Base-by-base conservation (phyloP, 2,797 vertebrate species). In the Agapornis canus region DNA sequence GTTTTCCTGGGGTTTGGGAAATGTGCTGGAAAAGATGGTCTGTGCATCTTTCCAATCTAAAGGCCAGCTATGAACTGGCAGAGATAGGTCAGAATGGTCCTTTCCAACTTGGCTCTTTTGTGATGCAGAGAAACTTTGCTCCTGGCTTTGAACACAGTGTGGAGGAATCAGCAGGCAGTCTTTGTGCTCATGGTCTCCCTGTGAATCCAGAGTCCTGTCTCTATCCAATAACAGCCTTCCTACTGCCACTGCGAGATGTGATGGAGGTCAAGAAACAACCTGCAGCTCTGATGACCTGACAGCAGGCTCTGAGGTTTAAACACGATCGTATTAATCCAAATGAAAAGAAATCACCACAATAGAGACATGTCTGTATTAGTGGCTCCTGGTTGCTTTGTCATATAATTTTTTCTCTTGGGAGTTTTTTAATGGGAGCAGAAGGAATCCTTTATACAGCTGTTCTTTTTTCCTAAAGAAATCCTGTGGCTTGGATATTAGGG, bases 211-310 rank as follows among this genome's bases (percentile, higher is more conserved):
- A 22, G 16, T 66, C 69, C 57, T 43, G 52, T 5, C 5, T 0
- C 0, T 6, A 65, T 29, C 54, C 49, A 40, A 22, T 59, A 56
- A 40, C 29, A 68, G 16, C 18, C 48, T 35, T 80, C 40, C 52
- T 57, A 12, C 10, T 11, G 54, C n/a, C 0, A 0, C 61, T 48
- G n/a, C 0, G 0, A 63, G 65, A 21, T 37, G 49, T 4, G 59
- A 13, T 6, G 51, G 25, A 57, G 35, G 59, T 25, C 0, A 0
- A 47, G 71, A 27, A 56, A 43, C 26, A 10, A 12, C 65, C 80
- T 56, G 42, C 68, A 88, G 54, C 69, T 49, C 42, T 20, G n/a
- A 23, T 40, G 69, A 56, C 25, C 70, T 15, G 70, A 7, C 11
- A 86, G 61, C 51, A 65, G 0, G 2, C 27, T 32, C 27, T 31